These are phyloP conservation scores for Chloromyia formosa DNA, from an alignment of 2,888 invertebrate species.

Conservation along the genomic window DNA sequence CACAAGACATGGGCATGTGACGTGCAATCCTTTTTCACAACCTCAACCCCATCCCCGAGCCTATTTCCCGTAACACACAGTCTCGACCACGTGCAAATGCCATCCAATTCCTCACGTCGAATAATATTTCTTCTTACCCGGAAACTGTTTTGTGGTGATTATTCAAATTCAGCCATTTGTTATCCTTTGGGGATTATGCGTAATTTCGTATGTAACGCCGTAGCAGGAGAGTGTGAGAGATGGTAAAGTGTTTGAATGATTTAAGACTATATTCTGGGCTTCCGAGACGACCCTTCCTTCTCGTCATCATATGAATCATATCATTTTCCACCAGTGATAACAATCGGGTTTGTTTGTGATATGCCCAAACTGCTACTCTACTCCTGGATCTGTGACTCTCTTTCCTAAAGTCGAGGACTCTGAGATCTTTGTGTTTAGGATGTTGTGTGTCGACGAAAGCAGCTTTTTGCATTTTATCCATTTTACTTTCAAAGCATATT, in stretches of 20 bases:
- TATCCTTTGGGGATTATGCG: conserved; percentile 43
- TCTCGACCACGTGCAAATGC: conserved; percentile 25
- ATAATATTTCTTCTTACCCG: conserved; percentile 37
- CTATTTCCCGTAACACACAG: neutral
- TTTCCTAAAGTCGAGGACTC: too few relatives aligned
- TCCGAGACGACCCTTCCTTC: neutral
- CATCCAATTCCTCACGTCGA: conserved; percentile 24
- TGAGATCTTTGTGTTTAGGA: neutral
- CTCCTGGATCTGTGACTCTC: too few relatives aligned
- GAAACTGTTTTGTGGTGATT: conserved; percentile 37
- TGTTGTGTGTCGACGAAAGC: neutral
- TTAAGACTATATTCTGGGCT: conserved; percentile 18
- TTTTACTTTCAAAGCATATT: conserved; percentile 34
- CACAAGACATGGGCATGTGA: neutral
- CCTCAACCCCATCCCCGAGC: neutral
- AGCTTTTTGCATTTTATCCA: neutral
- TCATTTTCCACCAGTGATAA: conserved; percentile 18
- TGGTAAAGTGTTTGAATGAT: conserved; percentile 38
- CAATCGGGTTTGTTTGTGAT: conserved; percentile 16
- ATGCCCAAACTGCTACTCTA: too few relatives aligned
- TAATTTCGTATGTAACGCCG: conserved; percentile 41
- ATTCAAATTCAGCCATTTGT: conserved; percentile 43
- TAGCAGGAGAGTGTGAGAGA: neutral
- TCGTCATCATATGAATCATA: neutral
- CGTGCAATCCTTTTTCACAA: neutral